Base-by-base conservation (phyloP, 2,888 invertebrate species). In the Carterocephalus palaemon region DNA sequence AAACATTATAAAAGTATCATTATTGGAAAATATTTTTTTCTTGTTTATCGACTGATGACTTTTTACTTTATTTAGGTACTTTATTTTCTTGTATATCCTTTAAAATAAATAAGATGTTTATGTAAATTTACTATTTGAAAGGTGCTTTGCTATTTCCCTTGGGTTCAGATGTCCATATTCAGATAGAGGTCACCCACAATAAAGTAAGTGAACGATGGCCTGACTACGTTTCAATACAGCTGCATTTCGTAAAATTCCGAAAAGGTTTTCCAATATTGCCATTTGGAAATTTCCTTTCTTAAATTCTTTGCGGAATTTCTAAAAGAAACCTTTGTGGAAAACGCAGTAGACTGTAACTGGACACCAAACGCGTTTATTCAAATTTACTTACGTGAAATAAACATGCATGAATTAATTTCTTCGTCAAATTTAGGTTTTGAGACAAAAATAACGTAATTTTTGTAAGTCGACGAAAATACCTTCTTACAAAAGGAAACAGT, bases 151-250 rank as follows among this genome's bases (percentile, higher is more conserved):
- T 1, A n/a, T 8, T 16, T 23, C 31, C 16, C 31, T 16, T 23
- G 22, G 16, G 40, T 31, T 23, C 16, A 9, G 22, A n/a, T 29
- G 20, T 15, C 13, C 13, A 39, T 39, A 29, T 29, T 9, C 20
- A 22, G 13, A 39, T 22, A 40, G 15, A 20, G 20, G 28, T 29
- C 29, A 28, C 20, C 39, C 10, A 15, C 29, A 31, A 26, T 38
- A 19, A 26, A 26, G 13, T 8, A 12, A 22, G 29, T 32, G 23
- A 40, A 23, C 32, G 31, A 40, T 40, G 31, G 16, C 13, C 33
- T 10, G 20, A n/a, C n/a, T 17, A 20, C 20, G 12, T 20, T n/a
- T n/a, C n/a, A n/a, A 19, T 20, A 15, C 13, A 8, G 29, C 13
- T 20, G 20, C 20, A 29, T 29, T 20, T 29, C 8, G 28, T 20